Base-by-base conservation (phyloP, 2,797 vertebrate species). In the Chelon auratus region DNA sequence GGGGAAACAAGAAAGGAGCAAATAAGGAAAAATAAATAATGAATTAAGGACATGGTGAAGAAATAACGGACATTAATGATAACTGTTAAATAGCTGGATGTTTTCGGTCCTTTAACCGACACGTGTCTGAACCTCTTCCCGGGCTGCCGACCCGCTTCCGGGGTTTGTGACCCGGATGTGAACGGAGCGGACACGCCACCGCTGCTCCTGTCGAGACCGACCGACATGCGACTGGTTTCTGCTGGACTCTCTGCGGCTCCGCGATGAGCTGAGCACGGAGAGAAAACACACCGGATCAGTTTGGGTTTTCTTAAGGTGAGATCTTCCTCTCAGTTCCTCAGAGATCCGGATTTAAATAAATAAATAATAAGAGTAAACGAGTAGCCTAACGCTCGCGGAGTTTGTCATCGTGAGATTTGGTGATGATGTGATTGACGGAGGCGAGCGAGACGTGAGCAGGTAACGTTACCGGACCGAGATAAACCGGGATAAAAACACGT, bases 171-270 rank as follows among this genome's bases (percentile, higher is more conserved):
- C 80, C 92, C 85, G 84, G 86, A 83, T 57, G 69, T 56, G 72
- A 83, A 85, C 68, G 5, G 42, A 40, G 71, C 42, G 77, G 91
- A 94, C 93, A 94, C 93, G 93, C 94, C 85, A 79, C 75, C 24
- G 24, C 24, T 26, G 24, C 24, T 26, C 24, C 24, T 4, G 63
- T 86, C 82, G 69, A 37, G 22, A 62, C 20, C 9, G 2, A 47
- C 56, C 72, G 77, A 78, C 70, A n/a, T 68, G 70, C 67, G 13
- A 3, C 37, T 24, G 67, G 5, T 67, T 82, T 54, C 79, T 75
- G 72, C 52, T 71, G 45, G 36, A 2, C 75, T 68, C 75, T 68
- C 59, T 0, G 42, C 58, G 36, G 60, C 60, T 69, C 59, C 30
- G 45, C 4, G 63, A 43, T 62, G 72, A 65, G 42, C 51, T 52